A percentile compares a stretch with the other conserved stretches of the same genome.
These are phyloP conservation scores for Encarsia formosa DNA, from an alignment of 2,888 invertebrate genomes.

Conservation along the genomic window DNA sequence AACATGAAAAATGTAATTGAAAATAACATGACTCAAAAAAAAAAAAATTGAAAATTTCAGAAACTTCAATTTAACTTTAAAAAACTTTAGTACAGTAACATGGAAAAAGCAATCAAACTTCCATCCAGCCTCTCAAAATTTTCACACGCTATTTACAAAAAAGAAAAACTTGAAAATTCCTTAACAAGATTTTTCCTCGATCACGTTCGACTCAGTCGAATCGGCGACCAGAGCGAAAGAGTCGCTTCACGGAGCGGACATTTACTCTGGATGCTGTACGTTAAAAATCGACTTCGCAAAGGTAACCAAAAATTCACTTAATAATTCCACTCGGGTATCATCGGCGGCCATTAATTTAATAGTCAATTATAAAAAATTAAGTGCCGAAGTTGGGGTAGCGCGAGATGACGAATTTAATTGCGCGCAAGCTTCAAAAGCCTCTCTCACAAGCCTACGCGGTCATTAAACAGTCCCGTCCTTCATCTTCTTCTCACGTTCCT, in stretches of 20 bases:
- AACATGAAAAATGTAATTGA: background rate
- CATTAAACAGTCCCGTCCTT: no score
- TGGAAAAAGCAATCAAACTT: background rate
- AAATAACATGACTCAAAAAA: background rate
- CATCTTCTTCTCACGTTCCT: no score
- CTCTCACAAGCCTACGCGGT: no score
- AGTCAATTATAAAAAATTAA: no score
- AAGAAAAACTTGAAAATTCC: conserved; percentile 15
- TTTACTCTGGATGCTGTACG: conserved; percentile 99
- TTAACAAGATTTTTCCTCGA: conserved; percentile 53
- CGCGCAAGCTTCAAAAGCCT: no score
- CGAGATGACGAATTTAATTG: no score
- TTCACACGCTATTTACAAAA: no score
- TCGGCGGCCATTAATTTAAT: no score
- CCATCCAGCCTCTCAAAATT: background rate
- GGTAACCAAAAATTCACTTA: no score
- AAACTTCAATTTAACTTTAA: background rate
- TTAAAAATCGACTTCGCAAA: conserved; percentile 98
- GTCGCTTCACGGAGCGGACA: conserved; percentile 94
- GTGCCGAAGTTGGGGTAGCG: no score
- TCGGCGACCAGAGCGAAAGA: conserved; percentile 92
- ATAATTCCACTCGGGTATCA: no score
- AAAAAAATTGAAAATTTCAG: background rate
- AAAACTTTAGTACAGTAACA: background rate
- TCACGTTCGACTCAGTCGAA: conserved; percentile 88